Percentiles rank a stretch among this genome's conserved stretches.
These are phyloP conservation scores for Chlorodrepanis virens DNA, from an alignment of 2,113 vertebrate species.

Conservation along the genomic window DNA sequence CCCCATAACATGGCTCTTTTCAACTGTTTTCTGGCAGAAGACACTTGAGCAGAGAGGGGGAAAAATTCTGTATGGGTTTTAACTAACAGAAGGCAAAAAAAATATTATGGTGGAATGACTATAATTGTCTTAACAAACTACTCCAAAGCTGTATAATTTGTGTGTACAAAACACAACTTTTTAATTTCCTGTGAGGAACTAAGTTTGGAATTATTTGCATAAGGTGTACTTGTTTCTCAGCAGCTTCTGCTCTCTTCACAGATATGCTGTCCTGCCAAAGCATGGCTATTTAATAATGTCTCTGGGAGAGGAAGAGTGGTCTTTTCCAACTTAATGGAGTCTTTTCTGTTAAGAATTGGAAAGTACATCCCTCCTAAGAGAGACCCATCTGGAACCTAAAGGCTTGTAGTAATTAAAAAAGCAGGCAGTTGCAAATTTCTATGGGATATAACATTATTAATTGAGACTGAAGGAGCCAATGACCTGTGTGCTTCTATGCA, in stretches of 20 bases:
- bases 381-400: neutral
- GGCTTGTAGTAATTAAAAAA: neutral
- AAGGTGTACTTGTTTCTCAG: neutral
- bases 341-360: neutral
- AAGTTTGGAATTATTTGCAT: neutral
- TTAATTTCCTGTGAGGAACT: neutral
- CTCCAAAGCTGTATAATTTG: neutral
- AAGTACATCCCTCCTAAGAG: neutral
- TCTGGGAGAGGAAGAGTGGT: neutral
- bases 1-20: neutral
- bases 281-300: neutral
- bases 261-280: neutral
- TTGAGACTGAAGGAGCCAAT: neutral
- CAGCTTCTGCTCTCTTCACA: neutral
- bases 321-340: neutral
- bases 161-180: fast-evolving
- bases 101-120: fast-evolving
- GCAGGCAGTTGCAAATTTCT: neutral
- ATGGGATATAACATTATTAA: neutral
- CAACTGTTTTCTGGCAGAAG: neutral
- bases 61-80: neutral
- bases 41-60: neutral
- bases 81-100: neutral
- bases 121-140: neutral
- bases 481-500: neutral